Evolutionary conservation across 2,113 vertebrate species (phyloP).

Genomic region (Dendropsophus ebraccatus): DNA sequence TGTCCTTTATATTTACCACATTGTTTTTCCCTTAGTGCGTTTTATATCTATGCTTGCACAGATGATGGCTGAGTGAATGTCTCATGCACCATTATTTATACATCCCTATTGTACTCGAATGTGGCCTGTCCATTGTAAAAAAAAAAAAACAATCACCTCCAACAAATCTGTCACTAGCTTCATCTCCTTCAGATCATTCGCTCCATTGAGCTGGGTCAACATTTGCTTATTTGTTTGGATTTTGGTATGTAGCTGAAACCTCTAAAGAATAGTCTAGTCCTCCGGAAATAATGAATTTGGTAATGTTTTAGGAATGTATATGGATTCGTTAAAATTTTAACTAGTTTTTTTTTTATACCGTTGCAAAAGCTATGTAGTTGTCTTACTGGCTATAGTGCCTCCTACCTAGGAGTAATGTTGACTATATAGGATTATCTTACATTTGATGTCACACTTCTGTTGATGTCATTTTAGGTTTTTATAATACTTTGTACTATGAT

Average conservation of each 20-base stretch:
- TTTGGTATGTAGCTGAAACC: background rate
- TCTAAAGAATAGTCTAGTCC: background rate
- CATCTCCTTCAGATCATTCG: background rate
- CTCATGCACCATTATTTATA: background rate
- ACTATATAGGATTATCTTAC: background rate
- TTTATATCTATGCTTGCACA: background rate
- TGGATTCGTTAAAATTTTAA: background rate
- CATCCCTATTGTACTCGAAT: background rate
- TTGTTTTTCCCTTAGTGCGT: background rate
- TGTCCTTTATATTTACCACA: background rate
- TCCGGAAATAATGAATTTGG: too few species aligned
- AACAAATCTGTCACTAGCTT: background rate
- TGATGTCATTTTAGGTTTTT: background rate
- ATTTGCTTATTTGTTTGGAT: background rate
- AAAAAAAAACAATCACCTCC: background rate
- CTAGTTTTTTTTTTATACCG: background rate
- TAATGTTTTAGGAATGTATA: background rate
- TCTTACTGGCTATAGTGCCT: too few species aligned
- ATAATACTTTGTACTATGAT: background rate
- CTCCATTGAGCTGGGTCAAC: conserved; percentile 18
- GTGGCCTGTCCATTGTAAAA: background rate
- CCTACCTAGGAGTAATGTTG: background rate
- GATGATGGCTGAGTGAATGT: background rate
- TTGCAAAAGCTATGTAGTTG: background rate
- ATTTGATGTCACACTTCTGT: background rate